These are phyloP conservation scores for Noctua pronuba DNA, from an alignment of 2,888 invertebrate species.

Conservation along the genomic window DNA sequence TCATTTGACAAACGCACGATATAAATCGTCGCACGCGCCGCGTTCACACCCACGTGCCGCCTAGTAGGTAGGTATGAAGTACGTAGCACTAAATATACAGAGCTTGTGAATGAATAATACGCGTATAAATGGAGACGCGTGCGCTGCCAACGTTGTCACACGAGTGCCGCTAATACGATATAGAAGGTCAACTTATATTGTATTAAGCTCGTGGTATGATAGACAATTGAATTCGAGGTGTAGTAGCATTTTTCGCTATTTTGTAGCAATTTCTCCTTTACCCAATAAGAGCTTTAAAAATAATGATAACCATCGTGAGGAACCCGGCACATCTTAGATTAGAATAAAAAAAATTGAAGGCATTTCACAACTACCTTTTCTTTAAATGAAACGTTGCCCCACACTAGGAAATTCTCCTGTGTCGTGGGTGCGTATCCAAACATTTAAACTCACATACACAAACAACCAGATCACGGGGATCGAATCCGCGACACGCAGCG, in stretches of 20 bases:
- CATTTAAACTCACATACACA: neutral
- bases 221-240: neutral
- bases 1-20: conserved; percentile 53
- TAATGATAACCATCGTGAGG: neutral
- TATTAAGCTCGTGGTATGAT: neutral
- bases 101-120: conserved; percentile 64
- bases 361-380: neutral
- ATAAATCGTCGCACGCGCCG: conserved; percentile 49
- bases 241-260: neutral
- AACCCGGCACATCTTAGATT: neutral
- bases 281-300: neutral
- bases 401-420: neutral
- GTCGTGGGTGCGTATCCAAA: neutral
- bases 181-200: conserved; percentile 40
- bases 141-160: conserved; percentile 60
- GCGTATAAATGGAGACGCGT: conserved; percentile 58
- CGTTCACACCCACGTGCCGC: conserved; percentile 47
- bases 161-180: conserved; percentile 22
- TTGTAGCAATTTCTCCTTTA: neutral
- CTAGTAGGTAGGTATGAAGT: conserved; percentile 25
- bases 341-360: neutral
- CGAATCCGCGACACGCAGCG: neutral
- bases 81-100: conserved; percentile 58
- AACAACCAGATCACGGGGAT: neutral
- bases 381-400: no score